Evolutionary conservation across 2,797 vertebrate species (phyloP).

Genomic region (Megalops cyprinoides): DNA sequence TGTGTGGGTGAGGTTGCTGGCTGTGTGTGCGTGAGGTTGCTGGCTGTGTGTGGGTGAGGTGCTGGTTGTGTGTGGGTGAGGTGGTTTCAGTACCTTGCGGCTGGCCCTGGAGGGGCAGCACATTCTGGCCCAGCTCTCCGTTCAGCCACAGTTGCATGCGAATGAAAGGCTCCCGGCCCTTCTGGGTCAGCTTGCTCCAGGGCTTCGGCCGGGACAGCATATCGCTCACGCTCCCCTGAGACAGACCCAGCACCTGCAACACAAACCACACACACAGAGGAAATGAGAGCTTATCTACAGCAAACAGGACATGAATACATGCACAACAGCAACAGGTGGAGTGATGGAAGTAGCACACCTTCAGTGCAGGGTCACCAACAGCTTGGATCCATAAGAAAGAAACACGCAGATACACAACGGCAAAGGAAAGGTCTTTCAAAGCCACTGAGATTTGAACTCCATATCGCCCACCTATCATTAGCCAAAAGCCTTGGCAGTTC

Average conservation of each 20-base stretch:
- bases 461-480: constrained; percentile 1
- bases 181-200: constrained; percentile 92
- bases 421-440: constrained; percentile 20
- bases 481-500: background rate
- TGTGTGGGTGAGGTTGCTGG: background rate
- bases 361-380: background rate
- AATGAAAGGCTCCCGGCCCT: constrained; percentile 91
- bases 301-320: constrained; percentile 7
- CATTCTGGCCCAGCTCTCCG: constrained; percentile 86
- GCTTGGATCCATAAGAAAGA: background rate
- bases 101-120: constrained; percentile 81
- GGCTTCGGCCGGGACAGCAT: constrained; percentile 91
- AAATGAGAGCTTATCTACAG: background rate
- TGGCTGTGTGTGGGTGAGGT: too few relatives aligned
- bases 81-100: constrained; percentile 83
- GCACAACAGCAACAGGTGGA: constrained; percentile 26
- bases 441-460: constrained; percentile 45
- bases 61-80: background rate
- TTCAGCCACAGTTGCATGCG: constrained; percentile 93
- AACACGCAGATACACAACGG: background rate
- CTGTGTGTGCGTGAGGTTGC: background rate
- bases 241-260: constrained; percentile 84
- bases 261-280: constrained; percentile 27
- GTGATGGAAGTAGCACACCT: background rate
- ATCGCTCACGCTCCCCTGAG: constrained; percentile 91